A percentile compares a stretch with the other conserved stretches of the same genome.
These are phyloP conservation scores for Alligator sinensis DNA, from an alignment of 2,113 vertebrate species.

Conservation along the genomic window DNA sequence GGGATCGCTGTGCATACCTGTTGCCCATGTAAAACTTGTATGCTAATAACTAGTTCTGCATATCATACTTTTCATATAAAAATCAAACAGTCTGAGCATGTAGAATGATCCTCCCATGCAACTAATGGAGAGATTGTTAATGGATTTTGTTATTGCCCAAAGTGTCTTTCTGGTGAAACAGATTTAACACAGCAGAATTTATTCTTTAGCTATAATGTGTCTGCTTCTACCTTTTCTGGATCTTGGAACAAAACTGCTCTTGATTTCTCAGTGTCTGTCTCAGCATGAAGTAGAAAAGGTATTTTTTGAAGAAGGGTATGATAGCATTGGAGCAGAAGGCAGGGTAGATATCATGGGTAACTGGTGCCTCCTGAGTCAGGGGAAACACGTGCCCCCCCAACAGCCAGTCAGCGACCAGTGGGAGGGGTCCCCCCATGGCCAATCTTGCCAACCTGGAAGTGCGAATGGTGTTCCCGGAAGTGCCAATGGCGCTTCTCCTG, in stretches of 20 bases:
- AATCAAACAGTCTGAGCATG: neutral
- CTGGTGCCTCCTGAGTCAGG: too few species aligned
- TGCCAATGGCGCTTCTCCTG: too few species aligned
- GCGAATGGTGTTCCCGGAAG: too few species aligned
- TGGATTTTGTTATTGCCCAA: neutral
- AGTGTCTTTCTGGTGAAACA: neutral
- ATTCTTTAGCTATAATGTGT: neutral
- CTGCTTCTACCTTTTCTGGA: neutral
- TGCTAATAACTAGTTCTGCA: neutral
- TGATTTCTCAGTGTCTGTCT: neutral
- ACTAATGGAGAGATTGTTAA: neutral
- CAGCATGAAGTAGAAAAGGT: neutral
- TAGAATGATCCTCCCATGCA: neutral
- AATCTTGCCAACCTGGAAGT: too few species aligned
- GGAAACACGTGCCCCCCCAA: too few species aligned
- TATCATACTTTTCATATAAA: neutral
- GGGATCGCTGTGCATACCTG: too few species aligned
- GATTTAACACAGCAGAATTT: neutral
- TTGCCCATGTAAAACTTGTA: neutral
- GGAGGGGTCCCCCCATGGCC: too few species aligned
- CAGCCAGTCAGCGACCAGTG: too few species aligned
- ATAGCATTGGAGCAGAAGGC: neutral
- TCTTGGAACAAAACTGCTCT: neutral
- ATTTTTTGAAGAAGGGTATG: neutral
- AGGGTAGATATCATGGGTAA: too few species aligned